A percentile compares a stretch with the other conserved stretches of the same genome.
These are phyloP conservation scores for Ramphastos sulfuratus DNA, from an alignment of 2,113 vertebrate genomes.

Conservation along the genomic window DNA sequence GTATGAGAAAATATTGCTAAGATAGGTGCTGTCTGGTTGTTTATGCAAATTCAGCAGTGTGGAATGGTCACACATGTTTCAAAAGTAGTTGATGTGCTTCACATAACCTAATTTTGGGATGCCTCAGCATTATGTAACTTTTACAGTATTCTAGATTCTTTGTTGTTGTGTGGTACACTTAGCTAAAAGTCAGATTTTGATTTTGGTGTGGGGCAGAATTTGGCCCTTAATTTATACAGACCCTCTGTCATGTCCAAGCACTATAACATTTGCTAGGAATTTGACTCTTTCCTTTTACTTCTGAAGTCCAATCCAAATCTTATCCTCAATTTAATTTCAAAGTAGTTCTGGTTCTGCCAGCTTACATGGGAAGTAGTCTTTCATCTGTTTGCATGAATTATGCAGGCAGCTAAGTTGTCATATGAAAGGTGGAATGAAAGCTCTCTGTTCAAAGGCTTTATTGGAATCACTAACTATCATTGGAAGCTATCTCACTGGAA, in stretches of 20 bases:
- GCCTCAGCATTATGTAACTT: background rate
- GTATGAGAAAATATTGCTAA: background rate
- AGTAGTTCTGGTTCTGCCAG: constrained; percentile 17
- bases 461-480: background rate
- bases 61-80: background rate
- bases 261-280: background rate
- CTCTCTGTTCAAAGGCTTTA: constrained; percentile 15
- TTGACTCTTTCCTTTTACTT: background rate
- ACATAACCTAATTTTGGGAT: background rate
- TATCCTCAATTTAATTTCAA: background rate
- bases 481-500: background rate
- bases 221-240: background rate
- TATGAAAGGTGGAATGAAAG: background rate
- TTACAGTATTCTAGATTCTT: background rate
- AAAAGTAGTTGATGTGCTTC: background rate
- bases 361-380: constrained; percentile 16
- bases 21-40: background rate
- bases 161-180: background rate
- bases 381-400: constrained; percentile 54
- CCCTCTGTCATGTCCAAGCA: background rate
- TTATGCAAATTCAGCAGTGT: background rate
- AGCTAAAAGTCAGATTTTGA: background rate
- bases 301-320: background rate
- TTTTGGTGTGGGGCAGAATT: background rate
- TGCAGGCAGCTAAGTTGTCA: constrained; percentile 11